Conservation (phyloP, 2,888 invertebrate genomes). For the Entomobrya multifasciata region DNA sequence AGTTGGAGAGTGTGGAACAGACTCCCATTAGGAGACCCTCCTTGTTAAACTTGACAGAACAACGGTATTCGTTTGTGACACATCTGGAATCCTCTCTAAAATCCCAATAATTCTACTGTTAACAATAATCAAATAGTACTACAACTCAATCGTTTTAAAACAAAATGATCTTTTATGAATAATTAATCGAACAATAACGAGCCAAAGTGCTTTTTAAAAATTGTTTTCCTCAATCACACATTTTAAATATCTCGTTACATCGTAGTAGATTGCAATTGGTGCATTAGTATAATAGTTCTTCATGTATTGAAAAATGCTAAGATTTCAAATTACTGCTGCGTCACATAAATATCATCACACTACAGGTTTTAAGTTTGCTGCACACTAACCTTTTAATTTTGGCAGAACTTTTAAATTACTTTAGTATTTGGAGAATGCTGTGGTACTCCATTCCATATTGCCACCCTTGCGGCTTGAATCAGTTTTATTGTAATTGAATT, state of each 20-base stretch:
- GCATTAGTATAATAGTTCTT: not conserved
- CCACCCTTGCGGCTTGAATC: too few species aligned
- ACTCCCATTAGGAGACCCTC: conserved; percentile 76
- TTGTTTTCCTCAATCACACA: conserved; percentile 58
- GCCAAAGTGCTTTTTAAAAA: conserved; percentile 66
- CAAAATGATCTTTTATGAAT: conserved; percentile 38
- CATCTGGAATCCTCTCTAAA: conserved; percentile 61
- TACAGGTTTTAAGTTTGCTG: too few species aligned
- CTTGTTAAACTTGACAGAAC: conserved; percentile 71
- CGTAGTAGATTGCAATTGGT: not conserved
- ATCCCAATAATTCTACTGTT: conserved; percentile 26
- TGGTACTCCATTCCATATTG: too few species aligned
- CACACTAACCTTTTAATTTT: too few species aligned
- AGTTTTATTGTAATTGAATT: not conserved
- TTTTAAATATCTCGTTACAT: conserved; percentile 8
- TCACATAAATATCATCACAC: not conserved
- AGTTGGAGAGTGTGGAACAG: conserved; percentile 73
- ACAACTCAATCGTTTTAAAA: conserved; percentile 36
- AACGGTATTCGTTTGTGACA: conserved; percentile 64
- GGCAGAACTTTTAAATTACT: too few species aligned
- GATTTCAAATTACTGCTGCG: not conserved
- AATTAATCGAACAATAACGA: conserved; percentile 62
- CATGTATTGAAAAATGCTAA: not conserved
- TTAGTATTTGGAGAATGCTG: too few species aligned
- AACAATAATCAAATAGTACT: conserved; percentile 45